phyloP scores from a whole-genome alignment of 2,797 vertebrate species.

The Poliocrania exsul region DNA sequence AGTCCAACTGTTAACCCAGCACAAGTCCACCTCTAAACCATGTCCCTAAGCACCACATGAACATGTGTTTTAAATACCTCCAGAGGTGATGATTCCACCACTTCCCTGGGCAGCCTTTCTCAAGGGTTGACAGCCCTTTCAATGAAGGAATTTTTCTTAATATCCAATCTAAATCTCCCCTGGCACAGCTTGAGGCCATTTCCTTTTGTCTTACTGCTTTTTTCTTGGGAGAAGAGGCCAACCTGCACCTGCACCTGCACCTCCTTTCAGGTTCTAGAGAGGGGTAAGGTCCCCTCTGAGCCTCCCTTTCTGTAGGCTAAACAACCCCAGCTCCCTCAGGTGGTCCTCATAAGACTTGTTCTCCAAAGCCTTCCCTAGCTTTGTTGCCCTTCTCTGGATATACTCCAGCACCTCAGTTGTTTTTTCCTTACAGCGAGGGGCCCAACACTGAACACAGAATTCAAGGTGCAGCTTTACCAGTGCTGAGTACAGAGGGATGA shows the following conservation, averaged over 20 bases:
- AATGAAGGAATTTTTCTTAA: background rate
- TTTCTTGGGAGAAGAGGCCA: background rate
- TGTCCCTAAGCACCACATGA: background rate
- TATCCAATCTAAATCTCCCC: background rate
- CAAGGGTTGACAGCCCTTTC: background rate
- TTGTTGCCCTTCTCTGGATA: background rate
- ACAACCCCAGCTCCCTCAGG: background rate
- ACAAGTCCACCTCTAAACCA: background rate
- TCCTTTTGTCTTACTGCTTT: background rate
- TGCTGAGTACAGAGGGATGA: background rate
- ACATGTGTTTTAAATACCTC: background rate
- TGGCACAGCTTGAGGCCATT: background rate
- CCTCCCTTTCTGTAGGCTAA: background rate
- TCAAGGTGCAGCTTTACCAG: background rate
- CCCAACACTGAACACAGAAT: background rate
- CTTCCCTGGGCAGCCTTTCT: background rate
- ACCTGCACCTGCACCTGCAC: background rate
- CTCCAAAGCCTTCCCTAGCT: background rate
- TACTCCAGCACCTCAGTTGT: accelerated
- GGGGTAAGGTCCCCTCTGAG: accelerated
- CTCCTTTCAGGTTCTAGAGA: background rate
- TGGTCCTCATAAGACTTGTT: background rate
- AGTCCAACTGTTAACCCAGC: background rate
- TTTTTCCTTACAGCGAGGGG: background rate
- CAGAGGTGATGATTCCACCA: background rate